Conservation (phyloP, 2,797 vertebrate species). For the Botia almorhae region DNA sequence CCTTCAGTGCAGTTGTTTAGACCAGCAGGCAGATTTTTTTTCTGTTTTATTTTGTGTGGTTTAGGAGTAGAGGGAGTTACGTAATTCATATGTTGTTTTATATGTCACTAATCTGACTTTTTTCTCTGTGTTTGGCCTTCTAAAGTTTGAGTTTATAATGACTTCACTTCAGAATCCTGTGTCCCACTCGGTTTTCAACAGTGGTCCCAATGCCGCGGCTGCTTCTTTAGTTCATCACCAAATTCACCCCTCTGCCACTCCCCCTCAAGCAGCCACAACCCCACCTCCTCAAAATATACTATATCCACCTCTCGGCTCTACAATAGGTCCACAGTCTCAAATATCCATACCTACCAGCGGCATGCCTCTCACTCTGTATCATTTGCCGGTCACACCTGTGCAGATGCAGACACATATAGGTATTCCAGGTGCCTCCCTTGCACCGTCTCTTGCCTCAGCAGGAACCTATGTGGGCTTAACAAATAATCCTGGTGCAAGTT, state of each 20-base stretch:
- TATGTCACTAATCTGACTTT: conserved; percentile 11
- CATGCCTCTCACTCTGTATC: conserved; percentile 7
- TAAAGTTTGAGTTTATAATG: conserved; percentile 71
- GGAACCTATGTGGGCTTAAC: background rate
- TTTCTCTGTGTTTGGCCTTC: conserved; percentile 15
- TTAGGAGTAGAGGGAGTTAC: background rate
- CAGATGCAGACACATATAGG: background rate
- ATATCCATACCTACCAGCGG: background rate
- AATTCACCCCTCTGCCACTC: conserved; percentile 30
- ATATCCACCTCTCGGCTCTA: background rate
- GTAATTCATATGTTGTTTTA: background rate
- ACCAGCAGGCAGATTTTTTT: too few species aligned
- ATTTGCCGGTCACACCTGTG: background rate
- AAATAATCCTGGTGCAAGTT: background rate
- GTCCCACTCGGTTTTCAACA: conserved; percentile 28
- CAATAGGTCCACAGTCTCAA: background rate
- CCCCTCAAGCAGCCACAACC: conserved; percentile 25
- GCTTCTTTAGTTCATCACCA: conserved; percentile 37
- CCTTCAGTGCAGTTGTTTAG: too few species aligned
- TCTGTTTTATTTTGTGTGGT: too few species aligned
- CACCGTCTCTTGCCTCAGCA: background rate
- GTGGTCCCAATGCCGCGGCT: conserved; percentile 4
- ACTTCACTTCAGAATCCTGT: conserved; percentile 62
- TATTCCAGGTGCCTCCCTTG: background rate
- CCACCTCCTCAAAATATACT: conserved; percentile 25